phyloP scores from a whole-genome alignment of 2,888 invertebrate species.

The Rhagophthalmus giganteus region DNA sequence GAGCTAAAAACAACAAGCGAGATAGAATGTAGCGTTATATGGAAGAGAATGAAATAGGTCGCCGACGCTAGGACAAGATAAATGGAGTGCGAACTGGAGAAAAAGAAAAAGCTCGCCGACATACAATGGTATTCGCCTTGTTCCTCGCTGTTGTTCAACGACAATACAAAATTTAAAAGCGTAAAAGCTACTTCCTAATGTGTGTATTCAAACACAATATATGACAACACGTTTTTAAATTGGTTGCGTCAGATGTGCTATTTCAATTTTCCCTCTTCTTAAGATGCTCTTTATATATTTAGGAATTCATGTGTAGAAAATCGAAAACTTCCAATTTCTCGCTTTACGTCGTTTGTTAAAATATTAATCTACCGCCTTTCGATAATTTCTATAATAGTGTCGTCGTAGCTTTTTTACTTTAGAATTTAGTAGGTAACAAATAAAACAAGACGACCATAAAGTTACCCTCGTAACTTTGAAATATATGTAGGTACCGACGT shows the following conservation, averaged over 20 bases:
- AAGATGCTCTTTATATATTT: slow-evolving; percentile 11
- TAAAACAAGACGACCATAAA: too few species aligned
- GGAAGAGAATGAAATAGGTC: slow-evolving; percentile 33
- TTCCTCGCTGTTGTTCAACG: slow-evolving; percentile 28
- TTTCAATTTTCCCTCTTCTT: slow-evolving; percentile 20
- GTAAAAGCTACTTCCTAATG: slow-evolving; percentile 34
- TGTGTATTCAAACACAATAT: slow-evolving; percentile 33
- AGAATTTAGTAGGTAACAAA: too few species aligned
- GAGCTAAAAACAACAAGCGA: slow-evolving; percentile 19
- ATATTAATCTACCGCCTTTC: too few species aligned
- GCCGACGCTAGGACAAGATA: slow-evolving; percentile 36
- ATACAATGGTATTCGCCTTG: slow-evolving; percentile 36
- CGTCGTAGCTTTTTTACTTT: too few species aligned
- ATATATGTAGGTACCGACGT: too few species aligned
- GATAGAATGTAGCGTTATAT: slow-evolving; percentile 21
- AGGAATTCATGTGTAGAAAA: slow-evolving; percentile 6
- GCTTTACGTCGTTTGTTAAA: too few species aligned
- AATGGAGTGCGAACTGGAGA: slow-evolving; percentile 40
- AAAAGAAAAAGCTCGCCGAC: slow-evolving; percentile 36
- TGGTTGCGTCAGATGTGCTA: slow-evolving; percentile 26
- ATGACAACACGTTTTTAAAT: slow-evolving; percentile 26
- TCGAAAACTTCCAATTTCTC: slow-evolving; percentile 8
- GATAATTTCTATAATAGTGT: too few species aligned
- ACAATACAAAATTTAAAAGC: slow-evolving; percentile 36
- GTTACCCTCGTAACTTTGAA: too few species aligned